A percentile compares a stretch with the other conserved stretches of the same genome.
Conservation (phyloP, 2,113 vertebrate genomes). For the Chlorocebus sabaeus region DNA sequence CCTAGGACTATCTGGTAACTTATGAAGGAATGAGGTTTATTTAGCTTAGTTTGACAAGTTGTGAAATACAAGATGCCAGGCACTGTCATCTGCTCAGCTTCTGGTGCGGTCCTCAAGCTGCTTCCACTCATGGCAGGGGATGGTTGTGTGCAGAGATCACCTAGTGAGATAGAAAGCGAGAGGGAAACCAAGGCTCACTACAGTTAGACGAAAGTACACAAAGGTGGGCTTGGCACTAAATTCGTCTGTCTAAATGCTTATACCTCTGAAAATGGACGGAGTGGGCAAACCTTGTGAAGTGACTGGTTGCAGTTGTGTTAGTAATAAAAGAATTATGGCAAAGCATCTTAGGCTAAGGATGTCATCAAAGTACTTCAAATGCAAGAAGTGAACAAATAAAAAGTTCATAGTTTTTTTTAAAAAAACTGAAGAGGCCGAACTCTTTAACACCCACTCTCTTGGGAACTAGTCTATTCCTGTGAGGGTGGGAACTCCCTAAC, state of each 20-base stretch:
- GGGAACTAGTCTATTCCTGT: not conserved
- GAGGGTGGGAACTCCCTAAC: not conserved
- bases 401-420: not conserved
- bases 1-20: not conserved
- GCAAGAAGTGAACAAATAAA: not conserved
- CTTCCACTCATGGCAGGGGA: not conserved
- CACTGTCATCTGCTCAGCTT: not conserved
- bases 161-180: not conserved
- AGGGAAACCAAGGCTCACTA: not conserved
- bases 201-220: not conserved
- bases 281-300: not conserved
- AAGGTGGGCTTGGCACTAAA: not conserved
- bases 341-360: not conserved
- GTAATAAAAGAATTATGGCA: not conserved
- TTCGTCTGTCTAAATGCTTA: not conserved
- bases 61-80: not conserved
- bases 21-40: not conserved
- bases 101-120: not conserved
- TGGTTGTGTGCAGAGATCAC: not conserved
- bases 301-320: not conserved
- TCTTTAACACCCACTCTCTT: not conserved
- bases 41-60: not conserved
- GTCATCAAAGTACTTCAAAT: not conserved
- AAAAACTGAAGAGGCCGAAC: not conserved
- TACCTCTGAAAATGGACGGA: not conserved